Percentiles rank a stretch among this genome's conserved stretches.
Conservation (phyloP, 1,140 invertebrate genomes). For the Prorops nasuta region DNA sequence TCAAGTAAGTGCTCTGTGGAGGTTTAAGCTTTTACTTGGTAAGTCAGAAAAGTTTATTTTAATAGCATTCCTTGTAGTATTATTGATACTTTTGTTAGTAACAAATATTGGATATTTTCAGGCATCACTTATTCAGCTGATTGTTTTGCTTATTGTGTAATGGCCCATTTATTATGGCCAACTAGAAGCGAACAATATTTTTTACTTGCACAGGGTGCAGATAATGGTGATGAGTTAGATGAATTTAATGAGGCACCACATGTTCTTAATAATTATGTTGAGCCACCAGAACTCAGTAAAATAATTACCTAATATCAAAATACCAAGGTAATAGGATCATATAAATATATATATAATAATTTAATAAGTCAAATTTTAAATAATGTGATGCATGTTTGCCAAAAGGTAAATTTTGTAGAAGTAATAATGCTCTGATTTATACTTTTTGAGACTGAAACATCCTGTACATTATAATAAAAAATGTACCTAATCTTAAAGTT, state of each 20-base stretch:
- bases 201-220: slow-evolving; percentile 69
- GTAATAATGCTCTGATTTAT: slow-evolving; percentile 33
- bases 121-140: slow-evolving; percentile 93
- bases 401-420: slow-evolving; percentile 38
- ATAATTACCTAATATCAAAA: slow-evolving; percentile 45
- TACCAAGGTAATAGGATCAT: slow-evolving; percentile 8
- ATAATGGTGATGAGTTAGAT: slow-evolving; percentile 79
- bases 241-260: slow-evolving; percentile 92
- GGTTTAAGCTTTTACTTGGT: slow-evolving; percentile 92
- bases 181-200: slow-evolving; percentile 88
- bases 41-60: slow-evolving; percentile 43
- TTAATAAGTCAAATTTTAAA: slow-evolving; percentile 17
- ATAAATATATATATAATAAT: too few species aligned
- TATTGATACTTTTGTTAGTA: neutral
- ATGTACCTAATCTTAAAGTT: too few species aligned
- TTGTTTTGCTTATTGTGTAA: slow-evolving; percentile 89
- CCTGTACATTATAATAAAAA: slow-evolving; percentile 29
- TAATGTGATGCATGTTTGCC: slow-evolving; percentile 45
- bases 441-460: slow-evolving; percentile 50
- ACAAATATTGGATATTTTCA: too few species aligned
- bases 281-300: slow-evolving; percentile 52
- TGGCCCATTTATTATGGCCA: slow-evolving; percentile 92
- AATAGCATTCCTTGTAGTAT: too few species aligned
- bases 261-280: slow-evolving; percentile 67
- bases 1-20: slow-evolving; percentile 91